These are phyloP conservation scores for Ditylenchus dipsaci DNA, from an alignment of 1,140 invertebrate species.

Conservation along the genomic window DNA sequence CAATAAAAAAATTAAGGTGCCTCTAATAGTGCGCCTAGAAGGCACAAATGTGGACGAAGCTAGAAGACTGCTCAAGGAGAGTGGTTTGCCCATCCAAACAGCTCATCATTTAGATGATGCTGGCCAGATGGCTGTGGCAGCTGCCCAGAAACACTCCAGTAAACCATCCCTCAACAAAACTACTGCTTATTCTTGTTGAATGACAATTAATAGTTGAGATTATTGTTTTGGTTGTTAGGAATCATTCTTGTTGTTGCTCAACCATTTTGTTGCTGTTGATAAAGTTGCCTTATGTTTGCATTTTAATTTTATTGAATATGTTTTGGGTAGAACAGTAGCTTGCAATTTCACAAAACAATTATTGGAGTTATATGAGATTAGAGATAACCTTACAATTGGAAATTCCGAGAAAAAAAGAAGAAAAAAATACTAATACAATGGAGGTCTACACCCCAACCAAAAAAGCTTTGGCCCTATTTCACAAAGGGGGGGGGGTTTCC, in stretches of 20 bases:
- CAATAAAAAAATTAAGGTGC: constrained; percentile 3
- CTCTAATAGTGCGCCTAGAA: constrained; percentile 86
- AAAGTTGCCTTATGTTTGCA: not conserved
- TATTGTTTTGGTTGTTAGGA: not conserved
- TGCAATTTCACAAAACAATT: not conserved
- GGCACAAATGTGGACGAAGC: constrained; percentile 73
- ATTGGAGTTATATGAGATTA: not conserved
- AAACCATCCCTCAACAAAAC: not conserved
- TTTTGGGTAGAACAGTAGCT: not conserved
- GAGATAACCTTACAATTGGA: too few relatives aligned
- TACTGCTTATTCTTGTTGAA: not conserved
- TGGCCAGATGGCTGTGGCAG: constrained; percentile 75
- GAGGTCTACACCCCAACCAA: too few relatives aligned
- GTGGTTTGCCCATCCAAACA: constrained; percentile 74
- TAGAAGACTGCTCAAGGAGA: constrained; percentile 71
- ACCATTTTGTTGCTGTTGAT: not conserved
- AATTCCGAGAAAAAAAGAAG: too few relatives aligned
- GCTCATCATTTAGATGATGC: constrained; percentile 83
- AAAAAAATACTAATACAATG: too few relatives aligned
- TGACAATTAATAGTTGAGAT: not conserved
- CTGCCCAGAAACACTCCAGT: constrained; percentile 9
- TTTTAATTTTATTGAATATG: not conserved
- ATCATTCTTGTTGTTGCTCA: not conserved
- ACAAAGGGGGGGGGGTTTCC: too few relatives aligned
- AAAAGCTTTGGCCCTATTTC: too few relatives aligned